Conservation (phyloP, 2,113 vertebrate genomes). For the Bagarius yarrelli region DNA sequence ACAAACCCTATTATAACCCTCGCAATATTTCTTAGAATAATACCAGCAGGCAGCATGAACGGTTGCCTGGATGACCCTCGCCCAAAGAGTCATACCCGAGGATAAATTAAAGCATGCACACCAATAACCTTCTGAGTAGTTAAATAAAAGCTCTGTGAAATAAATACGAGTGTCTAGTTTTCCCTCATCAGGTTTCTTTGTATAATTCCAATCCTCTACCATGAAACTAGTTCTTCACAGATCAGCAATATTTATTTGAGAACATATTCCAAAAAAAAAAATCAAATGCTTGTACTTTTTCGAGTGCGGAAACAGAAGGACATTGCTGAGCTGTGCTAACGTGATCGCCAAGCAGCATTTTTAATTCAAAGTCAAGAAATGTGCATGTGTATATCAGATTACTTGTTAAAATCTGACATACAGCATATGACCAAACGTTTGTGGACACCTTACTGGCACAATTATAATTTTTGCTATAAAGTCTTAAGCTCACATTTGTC, state of each 20-base stretch:
- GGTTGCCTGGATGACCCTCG: neutral
- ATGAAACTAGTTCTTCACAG: constrained; percentile 33
- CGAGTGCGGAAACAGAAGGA: constrained; percentile 49
- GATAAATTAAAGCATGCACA: neutral
- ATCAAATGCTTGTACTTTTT: constrained; percentile 47
- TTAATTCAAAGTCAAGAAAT: constrained; percentile 42
- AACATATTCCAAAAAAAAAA: constrained; percentile 33
- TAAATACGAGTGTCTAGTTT: constrained; percentile 22
- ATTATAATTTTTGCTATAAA: too few relatives aligned
- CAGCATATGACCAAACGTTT: too few relatives aligned
- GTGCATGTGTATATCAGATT: neutral
- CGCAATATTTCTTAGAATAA: neutral
- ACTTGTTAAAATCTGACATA: neutral
- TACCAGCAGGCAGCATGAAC: neutral
- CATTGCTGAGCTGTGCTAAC: constrained; percentile 52
- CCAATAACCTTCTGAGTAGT: neutral
- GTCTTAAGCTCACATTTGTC: too few relatives aligned
- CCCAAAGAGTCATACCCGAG: neutral
- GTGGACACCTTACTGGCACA: too few relatives aligned
- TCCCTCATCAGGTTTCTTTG: constrained; percentile 39
- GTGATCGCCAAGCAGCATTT: constrained; percentile 35
- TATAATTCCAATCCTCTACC: constrained; percentile 43
- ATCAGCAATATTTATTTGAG: constrained; percentile 53
- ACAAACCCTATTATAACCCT: neutral
- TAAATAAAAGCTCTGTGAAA: neutral